A percentile compares a stretch with the other conserved stretches of the same genome.
Evolutionary conservation across 2,888 invertebrate species (phyloP).

Genomic region (Drosophila nigritarsus): DNA sequence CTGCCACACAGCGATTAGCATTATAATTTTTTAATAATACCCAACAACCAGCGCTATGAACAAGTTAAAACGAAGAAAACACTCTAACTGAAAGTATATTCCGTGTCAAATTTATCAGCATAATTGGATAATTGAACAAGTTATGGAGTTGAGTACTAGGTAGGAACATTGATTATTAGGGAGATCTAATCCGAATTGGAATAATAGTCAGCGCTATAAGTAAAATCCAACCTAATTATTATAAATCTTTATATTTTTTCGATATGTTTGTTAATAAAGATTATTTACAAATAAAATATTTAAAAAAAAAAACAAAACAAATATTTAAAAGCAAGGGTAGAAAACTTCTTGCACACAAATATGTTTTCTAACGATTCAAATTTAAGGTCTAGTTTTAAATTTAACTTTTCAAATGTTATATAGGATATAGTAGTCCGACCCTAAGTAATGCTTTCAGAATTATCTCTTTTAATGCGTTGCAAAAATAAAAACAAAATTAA

Average conservation of each 20-base stretch:
- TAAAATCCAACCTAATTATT: not conserved
- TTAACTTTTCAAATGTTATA: not conserved
- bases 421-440: not conserved
- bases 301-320: fast-evolving
- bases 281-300: not conserved
- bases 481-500: not conserved
- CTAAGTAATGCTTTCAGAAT: not conserved
- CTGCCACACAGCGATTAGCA: conserved; percentile 24
- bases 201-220: not conserved
- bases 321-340: not conserved
- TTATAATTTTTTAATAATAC: conserved; percentile 57
- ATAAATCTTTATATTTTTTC: not conserved
- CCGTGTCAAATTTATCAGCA: not conserved
- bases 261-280: not conserved
- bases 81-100: conserved; percentile 1
- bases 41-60: conserved; percentile 7
- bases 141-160: not conserved
- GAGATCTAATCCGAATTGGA: not conserved
- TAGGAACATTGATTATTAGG: not conserved
- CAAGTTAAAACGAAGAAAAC: not conserved
- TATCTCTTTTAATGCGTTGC: not conserved
- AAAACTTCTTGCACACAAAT: not conserved
- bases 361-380: not conserved
- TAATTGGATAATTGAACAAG: not conserved
- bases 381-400: not conserved